phyloP scores from a whole-genome alignment of 2,797 vertebrate genomes.

The Coranthus polyacanthus region DNA sequence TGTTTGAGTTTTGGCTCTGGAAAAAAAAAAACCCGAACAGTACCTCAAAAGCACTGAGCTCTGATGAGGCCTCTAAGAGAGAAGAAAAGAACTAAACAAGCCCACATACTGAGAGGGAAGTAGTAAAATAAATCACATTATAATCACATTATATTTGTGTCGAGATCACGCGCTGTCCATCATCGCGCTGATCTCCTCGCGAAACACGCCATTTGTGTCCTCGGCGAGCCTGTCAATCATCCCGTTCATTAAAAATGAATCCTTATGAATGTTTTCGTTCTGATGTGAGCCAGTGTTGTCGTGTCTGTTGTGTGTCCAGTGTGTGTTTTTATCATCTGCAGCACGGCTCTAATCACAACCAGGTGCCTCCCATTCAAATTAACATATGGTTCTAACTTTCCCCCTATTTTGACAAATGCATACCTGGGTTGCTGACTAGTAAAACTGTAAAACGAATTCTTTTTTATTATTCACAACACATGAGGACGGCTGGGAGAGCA shows the following conservation, averaged over 20 bases:
- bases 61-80: slow-evolving; percentile 20
- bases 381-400: slow-evolving; percentile 89
- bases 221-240: slow-evolving; percentile 43
- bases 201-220: slow-evolving; percentile 35
- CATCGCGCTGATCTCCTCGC: slow-evolving; percentile 36
- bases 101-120: slow-evolving; percentile 68
- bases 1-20: slow-evolving; percentile 49
- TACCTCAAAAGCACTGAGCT: slow-evolving; percentile 8
- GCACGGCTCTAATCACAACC: slow-evolving; percentile 83
- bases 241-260: slow-evolving; percentile 56
- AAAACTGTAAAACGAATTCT: slow-evolving; percentile 79
- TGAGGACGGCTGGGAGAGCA: slow-evolving; percentile 62
- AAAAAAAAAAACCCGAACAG: slow-evolving; percentile 13
- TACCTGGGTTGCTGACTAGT: slow-evolving; percentile 86
- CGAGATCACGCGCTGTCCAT: slow-evolving; percentile 49
- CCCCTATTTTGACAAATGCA: slow-evolving; percentile 82
- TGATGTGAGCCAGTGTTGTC: slow-evolving; percentile 55
- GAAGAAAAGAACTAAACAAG: slow-evolving; percentile 34
- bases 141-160: slow-evolving; percentile 61
- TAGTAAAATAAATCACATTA: slow-evolving; percentile 67
- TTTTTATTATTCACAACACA: slow-evolving; percentile 77
- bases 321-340: slow-evolving; percentile 75
- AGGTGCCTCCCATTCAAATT: slow-evolving; percentile 84
- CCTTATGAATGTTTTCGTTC: slow-evolving; percentile 55
- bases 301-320: slow-evolving; percentile 53